Evolutionary conservation across 53 echinoderm and acorn worm species (phyloP).

Genomic region (Holothuria leucospilota): DNA sequence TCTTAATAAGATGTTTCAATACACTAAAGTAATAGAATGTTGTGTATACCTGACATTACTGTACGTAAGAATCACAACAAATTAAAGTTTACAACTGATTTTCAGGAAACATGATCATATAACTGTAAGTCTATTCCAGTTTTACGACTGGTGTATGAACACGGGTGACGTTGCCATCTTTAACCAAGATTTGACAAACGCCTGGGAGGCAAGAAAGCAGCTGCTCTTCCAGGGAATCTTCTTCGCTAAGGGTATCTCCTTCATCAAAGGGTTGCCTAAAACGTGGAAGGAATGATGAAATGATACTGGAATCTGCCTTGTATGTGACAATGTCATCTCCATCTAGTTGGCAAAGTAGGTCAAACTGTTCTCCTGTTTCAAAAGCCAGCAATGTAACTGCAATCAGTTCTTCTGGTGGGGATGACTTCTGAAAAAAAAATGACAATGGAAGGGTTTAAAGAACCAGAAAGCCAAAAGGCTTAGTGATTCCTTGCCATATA

Average conservation of each 20-base stretch:
- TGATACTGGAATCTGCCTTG: background rate
- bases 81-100: no score
- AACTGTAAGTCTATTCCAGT: background rate
- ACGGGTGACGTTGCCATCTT: background rate
- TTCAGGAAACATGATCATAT: no score
- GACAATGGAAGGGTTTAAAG: background rate
- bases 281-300: background rate
- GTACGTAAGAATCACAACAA: no score
- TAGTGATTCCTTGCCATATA: no score
- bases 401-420: constrained; percentile 11
- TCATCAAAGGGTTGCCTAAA: background rate
- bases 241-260: background rate
- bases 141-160: background rate
- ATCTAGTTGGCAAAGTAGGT: constrained; percentile 10
- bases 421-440: background rate
- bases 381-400: background rate
- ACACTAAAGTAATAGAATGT: no score
- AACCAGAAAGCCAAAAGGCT: no score
- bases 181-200: background rate
- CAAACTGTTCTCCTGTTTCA: background rate
- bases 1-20: no score
- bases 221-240: background rate
- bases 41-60: no score
- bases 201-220: constrained; percentile 19
- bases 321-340: constrained; percentile 9